Base-by-base conservation (phyloP, 2,113 vertebrate genomes). In the Cisticola juncidis region DNA sequence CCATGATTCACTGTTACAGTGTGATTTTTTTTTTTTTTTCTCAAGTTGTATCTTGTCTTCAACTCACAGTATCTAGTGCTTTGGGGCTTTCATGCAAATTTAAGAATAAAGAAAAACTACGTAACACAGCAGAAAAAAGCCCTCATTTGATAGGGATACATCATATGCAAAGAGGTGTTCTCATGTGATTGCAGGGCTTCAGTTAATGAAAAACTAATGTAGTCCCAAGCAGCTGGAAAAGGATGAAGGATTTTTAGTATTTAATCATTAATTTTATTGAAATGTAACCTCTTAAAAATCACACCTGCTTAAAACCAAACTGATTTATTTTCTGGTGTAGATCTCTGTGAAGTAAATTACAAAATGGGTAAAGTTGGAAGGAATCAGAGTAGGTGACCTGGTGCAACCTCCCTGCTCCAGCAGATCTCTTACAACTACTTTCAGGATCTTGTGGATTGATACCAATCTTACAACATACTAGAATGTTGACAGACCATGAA, bases 401-500 rank as follows among this genome's bases (percentile, higher is more conserved):
- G 12, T 54, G 29, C 47, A 69, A 35, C 47, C 40, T 69, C 48
- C 40, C 35, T 77, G 22, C 18, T 48, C 14, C 35, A 56, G 71
- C 22, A 48, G 38, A 77, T 69, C 62, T 92, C 62, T 88, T 97
- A 57, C 23, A 69, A 91, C 81, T 89, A n/a, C 65, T 88, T 92
- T 40, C 23, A 95, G 26, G 40, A 64, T 95, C 66, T 70, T 88
- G 38, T 95, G 61, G 90, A 93, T 94, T 95, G 85, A 51, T 69
- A 44, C 9, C 9, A 26, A 26, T 90, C 60, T 71, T 92, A 54
- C 15, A 92, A 76, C 33, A 21, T 95, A 7, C 60, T 42, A 58
- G 31, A 86, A 89, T 84, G 80, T 89, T 97, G 94, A 58, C 16
- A 91, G 90, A 95, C 91, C 45, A 28, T 92, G 62, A 96, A 54